Base-by-base conservation (phyloP, 37 sponge, comb jelly and placozoan species). In the Amphimedon queenslandica region DNA sequence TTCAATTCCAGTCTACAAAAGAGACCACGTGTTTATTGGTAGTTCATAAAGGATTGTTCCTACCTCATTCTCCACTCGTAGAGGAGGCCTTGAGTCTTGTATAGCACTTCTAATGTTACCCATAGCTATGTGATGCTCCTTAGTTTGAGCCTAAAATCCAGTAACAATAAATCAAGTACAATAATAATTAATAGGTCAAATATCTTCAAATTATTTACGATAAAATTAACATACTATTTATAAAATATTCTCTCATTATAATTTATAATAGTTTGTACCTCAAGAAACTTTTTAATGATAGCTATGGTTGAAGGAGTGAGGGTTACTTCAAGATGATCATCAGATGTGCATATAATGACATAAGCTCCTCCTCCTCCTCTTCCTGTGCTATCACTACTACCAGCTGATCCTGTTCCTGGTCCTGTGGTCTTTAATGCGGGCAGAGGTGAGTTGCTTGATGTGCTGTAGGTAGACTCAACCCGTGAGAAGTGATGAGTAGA, bases 311-410 rank as follows among this genome's bases (percentile, higher is more conserved):
- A 38, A 37, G 74, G 74, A 29, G 74, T 55, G 1, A 73, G 28
- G 21, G 74, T 73, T 21, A 73, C 1, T 23, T 73, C 74, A 33
- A 73, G 63, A 21, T 61, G 60, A 33, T 73, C 74, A 58, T 73
- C 40, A 28, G 74, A 73, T 13, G 74, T 33, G 2, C 58, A 35
- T 3, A 73, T 8, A 2, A 58, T 58, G 18, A 73, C 63, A 3
- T 58, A 32, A 2, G 61, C 21, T 27, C 23, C 42, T 69, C 23
- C 13, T 47, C 8, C 13, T 47, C 53, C 53, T 47, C 53, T 47
- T 47, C 53, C 53, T 13, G 8, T 47, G 8, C 53, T 13, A 18
- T 47, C 53, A 18, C 53, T 8, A 18, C 13, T 47, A 47, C 53
- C 13, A 13, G 53, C 53, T 13, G 53, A 47, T 47, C 13, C 13